Conservation (phyloP, 1,140 invertebrate genomes). For the Leptopilina boulardi region DNA sequence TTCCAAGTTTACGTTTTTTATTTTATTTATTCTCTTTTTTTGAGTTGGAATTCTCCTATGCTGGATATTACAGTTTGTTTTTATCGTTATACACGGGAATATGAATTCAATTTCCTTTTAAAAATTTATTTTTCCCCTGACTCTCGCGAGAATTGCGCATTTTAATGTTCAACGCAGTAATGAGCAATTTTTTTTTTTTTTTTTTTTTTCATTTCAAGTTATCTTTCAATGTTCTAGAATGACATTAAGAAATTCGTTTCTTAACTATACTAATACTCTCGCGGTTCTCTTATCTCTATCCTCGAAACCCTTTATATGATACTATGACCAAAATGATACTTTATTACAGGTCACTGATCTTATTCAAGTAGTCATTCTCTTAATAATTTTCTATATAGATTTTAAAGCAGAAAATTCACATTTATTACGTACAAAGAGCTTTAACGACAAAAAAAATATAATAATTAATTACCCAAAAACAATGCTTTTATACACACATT, state of each 20-base stretch:
- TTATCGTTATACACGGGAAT: background rate
- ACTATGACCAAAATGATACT: conserved; percentile 1
- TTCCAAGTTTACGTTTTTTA: too few species aligned
- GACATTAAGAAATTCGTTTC: conserved; percentile 16
- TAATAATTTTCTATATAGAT: background rate
- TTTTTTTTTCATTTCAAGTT: conserved; percentile 3
- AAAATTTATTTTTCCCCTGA: background rate
- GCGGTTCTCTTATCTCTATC: background rate
- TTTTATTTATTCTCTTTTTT: too few species aligned
- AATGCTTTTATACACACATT: too few species aligned
- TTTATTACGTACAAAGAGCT: background rate
- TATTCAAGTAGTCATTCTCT: background rate
- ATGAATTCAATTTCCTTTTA: conserved; percentile 5
- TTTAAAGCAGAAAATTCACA: background rate
- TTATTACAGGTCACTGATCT: conserved; percentile 24
- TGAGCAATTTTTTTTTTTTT: background rate
- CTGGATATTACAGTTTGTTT: background rate
- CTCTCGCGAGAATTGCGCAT: too few species aligned
- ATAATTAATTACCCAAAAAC: too few species aligned
- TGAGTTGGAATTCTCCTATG: too few species aligned
- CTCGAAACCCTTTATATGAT: too few species aligned
- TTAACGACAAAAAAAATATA: too few species aligned
- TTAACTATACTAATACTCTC: conserved; percentile 12
- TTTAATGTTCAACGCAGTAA: too few species aligned
- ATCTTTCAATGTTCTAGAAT: background rate